A percentile compares a stretch with the other conserved stretches of the same genome.
Evolutionary conservation across 1,140 invertebrate genomes (phyloP).

Genomic region (Meloidogyne hapla): DNA sequence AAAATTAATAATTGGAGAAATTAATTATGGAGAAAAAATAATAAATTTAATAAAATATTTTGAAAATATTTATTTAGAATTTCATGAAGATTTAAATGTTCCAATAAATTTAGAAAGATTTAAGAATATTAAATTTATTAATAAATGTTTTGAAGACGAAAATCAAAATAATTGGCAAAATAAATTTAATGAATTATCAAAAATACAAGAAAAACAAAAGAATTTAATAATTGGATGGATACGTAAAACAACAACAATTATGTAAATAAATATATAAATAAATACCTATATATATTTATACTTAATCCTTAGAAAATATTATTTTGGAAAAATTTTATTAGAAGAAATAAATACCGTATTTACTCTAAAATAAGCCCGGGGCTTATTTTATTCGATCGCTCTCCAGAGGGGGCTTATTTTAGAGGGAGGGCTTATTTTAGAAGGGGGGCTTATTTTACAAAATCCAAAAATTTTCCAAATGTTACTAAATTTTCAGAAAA

Average conservation of each 20-base stretch:
- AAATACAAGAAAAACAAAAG: not conserved
- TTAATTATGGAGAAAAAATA: not conserved
- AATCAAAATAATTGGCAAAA: not conserved
- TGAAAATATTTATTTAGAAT: conserved; percentile 3
- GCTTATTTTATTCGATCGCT: no score
- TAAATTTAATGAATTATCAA: not conserved
- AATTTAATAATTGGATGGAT: not conserved
- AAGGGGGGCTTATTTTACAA: no score
- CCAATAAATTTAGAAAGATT: not conserved
- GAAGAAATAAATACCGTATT: no score
- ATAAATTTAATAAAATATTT: not conserved
- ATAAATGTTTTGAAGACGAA: not conserved
- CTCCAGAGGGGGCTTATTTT: no score
- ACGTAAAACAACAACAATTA: not conserved
- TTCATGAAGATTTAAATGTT: not conserved
- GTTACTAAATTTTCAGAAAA: no score
- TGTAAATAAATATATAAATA: not conserved
- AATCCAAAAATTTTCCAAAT: no score
- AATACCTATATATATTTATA: no score
- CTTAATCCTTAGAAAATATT: no score
- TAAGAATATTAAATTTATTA: not conserved
- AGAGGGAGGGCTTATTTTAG: no score
- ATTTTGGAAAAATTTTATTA: no score
- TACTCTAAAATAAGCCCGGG: no score
- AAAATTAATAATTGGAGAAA: not conserved